Conservation (phyloP, 2,113 vertebrate species). For the Dicrurus megarhynchus region DNA sequence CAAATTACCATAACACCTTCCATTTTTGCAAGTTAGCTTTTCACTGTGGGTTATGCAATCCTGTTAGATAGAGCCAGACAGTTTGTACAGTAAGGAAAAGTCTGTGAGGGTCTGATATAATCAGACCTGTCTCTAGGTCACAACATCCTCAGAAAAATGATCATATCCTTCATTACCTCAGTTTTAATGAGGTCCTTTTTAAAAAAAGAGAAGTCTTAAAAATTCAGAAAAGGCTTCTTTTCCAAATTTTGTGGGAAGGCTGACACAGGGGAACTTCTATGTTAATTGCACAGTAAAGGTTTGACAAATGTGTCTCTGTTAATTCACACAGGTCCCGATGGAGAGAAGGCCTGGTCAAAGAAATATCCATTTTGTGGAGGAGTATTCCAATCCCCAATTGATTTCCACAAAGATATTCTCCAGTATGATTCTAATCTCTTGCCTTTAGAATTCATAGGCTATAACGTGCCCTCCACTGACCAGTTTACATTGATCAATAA, state of each 20-base stretch:
- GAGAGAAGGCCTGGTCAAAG: conserved; percentile 83
- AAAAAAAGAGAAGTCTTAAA: background rate
- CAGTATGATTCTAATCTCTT: conserved; percentile 82
- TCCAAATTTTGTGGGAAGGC: background rate
- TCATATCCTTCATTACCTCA: background rate
- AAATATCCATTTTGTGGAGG: conserved; percentile 87
- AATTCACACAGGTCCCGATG: conserved; percentile 77
- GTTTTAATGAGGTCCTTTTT: background rate
- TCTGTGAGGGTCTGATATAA: conserved; percentile 42
- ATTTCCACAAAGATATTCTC: conserved; percentile 83
- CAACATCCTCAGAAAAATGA: background rate
- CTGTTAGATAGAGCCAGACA: background rate
- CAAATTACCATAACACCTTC: background rate
- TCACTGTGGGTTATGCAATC: background rate
- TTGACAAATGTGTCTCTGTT: background rate
- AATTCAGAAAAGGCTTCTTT: background rate
- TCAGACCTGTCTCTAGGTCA: conserved; percentile 48
- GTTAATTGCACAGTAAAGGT: background rate
- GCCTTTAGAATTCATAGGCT: conserved; percentile 85
- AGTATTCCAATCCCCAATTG: conserved; percentile 88
- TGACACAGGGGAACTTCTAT: background rate
- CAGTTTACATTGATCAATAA: conserved; percentile 88
- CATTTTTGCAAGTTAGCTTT: background rate
- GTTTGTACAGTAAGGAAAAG: background rate
- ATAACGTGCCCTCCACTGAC: conserved; percentile 75